Base-by-base conservation (phyloP, 2,797 vertebrate genomes). In the Hypotaenidia philippensis region DNA sequence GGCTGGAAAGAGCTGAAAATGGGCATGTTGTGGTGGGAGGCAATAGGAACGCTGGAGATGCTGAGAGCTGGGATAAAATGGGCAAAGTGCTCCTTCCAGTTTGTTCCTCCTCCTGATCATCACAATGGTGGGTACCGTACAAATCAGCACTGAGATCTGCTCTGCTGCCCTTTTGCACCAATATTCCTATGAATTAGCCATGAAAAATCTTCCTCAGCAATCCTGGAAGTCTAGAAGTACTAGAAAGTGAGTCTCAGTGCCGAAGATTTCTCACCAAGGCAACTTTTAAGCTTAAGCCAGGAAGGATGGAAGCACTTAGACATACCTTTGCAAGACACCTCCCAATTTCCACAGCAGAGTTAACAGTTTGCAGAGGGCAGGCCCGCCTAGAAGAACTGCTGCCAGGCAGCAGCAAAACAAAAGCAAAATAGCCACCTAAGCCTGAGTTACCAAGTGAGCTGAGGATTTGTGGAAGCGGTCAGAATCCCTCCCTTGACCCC, bases 371-470 rank as follows among this genome's bases (percentile, higher is more conserved):
- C 23, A 79, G 94, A 76, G 36, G 34, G 22, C 45, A 91, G 27
- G 23, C 47, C 60, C 18, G 27, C 71, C 38, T 13, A 85, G 41
- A 72, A 90, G 80, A 87, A 65, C 1, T 80, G 56, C 61, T 92
- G 55, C 19, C 69, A 64, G 32, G 57, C 0, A 87, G 20, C 41
- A 89, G 64, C 52, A 80, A 59, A 70, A 63, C 19, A 32, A 91
- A 90, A 95, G 50, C 15, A 75, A 83, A 95, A 44, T 3, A 89
- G n/a, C 26, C 64, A 75, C 64, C 40, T 34, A 49, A 83, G 57
- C 14, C 52, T 68, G 53, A 44, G 23, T 26, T 83, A 84, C 9
- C n/a, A 92, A 85, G 49, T 7, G 8, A 85, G 41, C 26, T 64
- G 36, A 53, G 16, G 19, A 93, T 66, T 27, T 77, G 40, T 9